Percentiles rank a stretch among this genome's conserved stretches.
These are phyloP conservation scores for Periophthalmus magnuspinnatus DNA, from an alignment of 2,797 vertebrate species.

Conservation along the genomic window DNA sequence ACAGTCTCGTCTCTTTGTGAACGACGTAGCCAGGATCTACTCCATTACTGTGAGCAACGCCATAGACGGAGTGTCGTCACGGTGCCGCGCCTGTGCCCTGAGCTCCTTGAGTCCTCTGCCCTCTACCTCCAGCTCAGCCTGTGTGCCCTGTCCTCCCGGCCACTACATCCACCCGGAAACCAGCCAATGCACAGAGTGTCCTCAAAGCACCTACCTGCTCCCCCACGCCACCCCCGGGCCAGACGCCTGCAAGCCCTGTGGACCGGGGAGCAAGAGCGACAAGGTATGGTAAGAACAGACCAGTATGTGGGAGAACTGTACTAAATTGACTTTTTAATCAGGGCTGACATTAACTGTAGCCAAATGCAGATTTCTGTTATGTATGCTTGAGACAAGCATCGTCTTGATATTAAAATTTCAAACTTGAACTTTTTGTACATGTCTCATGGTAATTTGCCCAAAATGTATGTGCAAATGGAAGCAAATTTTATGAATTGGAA, in stretches of 20 bases:
- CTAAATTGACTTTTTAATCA: too few relatives aligned
- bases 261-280: slow-evolving; percentile 88
- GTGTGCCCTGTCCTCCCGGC: slow-evolving; percentile 90
- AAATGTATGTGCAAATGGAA: too few relatives aligned
- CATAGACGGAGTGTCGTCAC: slow-evolving; percentile 86
- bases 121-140: slow-evolving; percentile 85
- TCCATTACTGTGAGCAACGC: slow-evolving; percentile 88
- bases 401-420: too few relatives aligned
- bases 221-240: slow-evolving; percentile 82
- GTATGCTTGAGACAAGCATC: too few relatives aligned
- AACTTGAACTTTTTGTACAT: too few relatives aligned
- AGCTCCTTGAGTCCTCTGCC: slow-evolving; percentile 67
- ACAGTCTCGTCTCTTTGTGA: slow-evolving; percentile 76
- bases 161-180: slow-evolving; percentile 88
- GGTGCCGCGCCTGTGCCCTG: slow-evolving; percentile 89
- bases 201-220: slow-evolving; percentile 85
- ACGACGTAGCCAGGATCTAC: slow-evolving; percentile 91
- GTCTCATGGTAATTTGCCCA: too few relatives aligned
- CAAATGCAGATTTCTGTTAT: too few relatives aligned
- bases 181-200: slow-evolving; percentile 90
- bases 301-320: too few relatives aligned
- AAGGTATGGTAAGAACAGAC: slow-evolving; percentile 66
- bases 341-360: too few relatives aligned
- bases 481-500: too few relatives aligned
- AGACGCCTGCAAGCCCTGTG: slow-evolving; percentile 88